Evolutionary conservation across 2,888 invertebrate genomes (phyloP), one percentile per base, ranked within the genome.

Genomic region (Rotaria magnacalcarata): DNA sequence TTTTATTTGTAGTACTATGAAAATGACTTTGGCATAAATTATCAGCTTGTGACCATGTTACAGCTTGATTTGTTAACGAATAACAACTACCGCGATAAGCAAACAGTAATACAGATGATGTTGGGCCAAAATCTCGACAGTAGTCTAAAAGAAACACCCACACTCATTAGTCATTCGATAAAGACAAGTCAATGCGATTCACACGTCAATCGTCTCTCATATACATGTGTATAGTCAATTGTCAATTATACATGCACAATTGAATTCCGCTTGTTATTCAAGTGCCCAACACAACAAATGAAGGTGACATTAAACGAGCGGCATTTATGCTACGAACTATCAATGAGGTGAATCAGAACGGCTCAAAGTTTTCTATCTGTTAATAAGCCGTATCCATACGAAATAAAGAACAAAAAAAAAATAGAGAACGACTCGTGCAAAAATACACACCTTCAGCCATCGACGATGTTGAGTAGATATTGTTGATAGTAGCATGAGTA

Each of bases 71-170:
- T 24, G 80, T 80, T 80, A 80, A 24, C 5, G 80, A 80, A 80
- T 80, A 80, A 47, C 80, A 80, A 80, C 43, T 47, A 21, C 80
- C 80, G 47, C 80, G 80, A 80, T 80, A 47, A 14, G 80, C 80
- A 80, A 80, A 80, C 7, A 80, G 14, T n/a, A 80, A 80, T 34
- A 67, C 67, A 27, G 67, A 67, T 80, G 80, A 80, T 80, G 21
- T 14, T 80, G 43, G 80, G 10, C 47, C 80, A 47, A 80, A 80
- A 80, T 80, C 80, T 80, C 47, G 43, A n/a, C 80, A 80, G 10
- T 80, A 80, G 47, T 80, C 80, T 80, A 80, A 80, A 80, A 24
- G 67, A 67, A 34, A 67, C 27, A 67, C 67, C 16, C 16, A 34
- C 34, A 34, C 27, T 67, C 67, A 67, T 67, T 67, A 67, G 67